Conservation (phyloP, 1,140 invertebrate species). For the Apis laboriosa region DNA sequence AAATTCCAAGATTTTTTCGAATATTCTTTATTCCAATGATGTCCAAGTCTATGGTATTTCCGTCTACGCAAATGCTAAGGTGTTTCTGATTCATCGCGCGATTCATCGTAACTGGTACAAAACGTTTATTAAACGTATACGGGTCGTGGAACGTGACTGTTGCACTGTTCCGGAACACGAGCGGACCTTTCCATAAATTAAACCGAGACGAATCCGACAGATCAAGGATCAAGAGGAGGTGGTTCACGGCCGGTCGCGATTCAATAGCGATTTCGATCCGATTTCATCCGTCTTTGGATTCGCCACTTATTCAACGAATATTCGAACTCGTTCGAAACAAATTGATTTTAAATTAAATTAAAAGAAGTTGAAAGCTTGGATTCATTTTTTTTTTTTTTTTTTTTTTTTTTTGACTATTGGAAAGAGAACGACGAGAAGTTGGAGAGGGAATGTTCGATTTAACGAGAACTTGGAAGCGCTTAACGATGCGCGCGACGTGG, state of each 20-base stretch:
- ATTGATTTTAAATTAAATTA: not conserved
- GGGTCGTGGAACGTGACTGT: not conserved
- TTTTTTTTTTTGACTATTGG: too few species aligned
- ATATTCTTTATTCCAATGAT: too few species aligned
- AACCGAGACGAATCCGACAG: constrained; percentile 40
- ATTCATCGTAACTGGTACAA: constrained; percentile 18
- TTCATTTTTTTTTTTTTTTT: too few species aligned
- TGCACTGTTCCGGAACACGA: constrained; percentile 26
- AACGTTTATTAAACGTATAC: not conserved
- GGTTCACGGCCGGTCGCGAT: constrained; percentile 47
- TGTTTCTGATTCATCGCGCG: not conserved
- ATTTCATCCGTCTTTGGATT: not conserved
- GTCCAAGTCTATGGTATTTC: not conserved
- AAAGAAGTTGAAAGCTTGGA: too few species aligned
- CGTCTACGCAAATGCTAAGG: not conserved
- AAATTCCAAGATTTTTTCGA: not conserved
- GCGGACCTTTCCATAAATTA: constrained; percentile 56
- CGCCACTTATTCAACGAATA: not conserved
- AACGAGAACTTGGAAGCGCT: not conserved
- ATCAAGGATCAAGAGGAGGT: constrained; percentile 46
- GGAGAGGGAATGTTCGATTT: too few species aligned
- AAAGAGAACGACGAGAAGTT: not conserved
- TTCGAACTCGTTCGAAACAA: not conserved
- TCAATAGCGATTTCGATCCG: not conserved
- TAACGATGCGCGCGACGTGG: not conserved